Conservation (phyloP, 2,113 vertebrate genomes). For the Centropristis striata region DNA sequence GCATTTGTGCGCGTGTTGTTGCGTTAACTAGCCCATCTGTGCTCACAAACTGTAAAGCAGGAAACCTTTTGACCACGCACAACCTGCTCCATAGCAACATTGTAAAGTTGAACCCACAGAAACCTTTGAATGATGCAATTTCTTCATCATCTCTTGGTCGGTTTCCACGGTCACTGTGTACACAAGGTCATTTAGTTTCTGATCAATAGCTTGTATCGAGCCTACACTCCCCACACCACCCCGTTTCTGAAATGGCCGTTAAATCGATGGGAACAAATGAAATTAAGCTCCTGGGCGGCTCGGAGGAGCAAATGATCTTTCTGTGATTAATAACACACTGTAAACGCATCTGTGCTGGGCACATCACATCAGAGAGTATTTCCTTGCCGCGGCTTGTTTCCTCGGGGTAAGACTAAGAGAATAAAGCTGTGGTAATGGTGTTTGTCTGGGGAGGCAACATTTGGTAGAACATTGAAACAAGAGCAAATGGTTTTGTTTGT, state of each 20-base stretch:
- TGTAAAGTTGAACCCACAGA: slow-evolving; percentile 6
- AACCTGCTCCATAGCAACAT: background rate
- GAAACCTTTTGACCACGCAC: slow-evolving; percentile 14
- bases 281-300: slow-evolving; percentile 82
- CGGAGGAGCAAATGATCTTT: slow-evolving; percentile 78
- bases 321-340: slow-evolving; percentile 83
- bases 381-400: slow-evolving; percentile 61
- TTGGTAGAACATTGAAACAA: slow-evolving; percentile 52
- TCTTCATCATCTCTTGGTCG: slow-evolving; percentile 23
- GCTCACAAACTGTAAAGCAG: slow-evolving; percentile 5
- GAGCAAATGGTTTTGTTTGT: slow-evolving; percentile 74
- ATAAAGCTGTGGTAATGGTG: slow-evolving; percentile 67
- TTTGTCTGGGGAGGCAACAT: slow-evolving; percentile 59
- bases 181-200: slow-evolving; percentile 81
- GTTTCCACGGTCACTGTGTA: slow-evolving; percentile 67
- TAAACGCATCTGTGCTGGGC: slow-evolving; percentile 68
- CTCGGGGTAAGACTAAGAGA: slow-evolving; percentile 62
- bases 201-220: slow-evolving; percentile 83
- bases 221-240: slow-evolving; percentile 51
- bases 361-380: slow-evolving; percentile 71
- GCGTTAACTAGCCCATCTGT: slow-evolving; percentile 11
- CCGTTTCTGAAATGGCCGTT: slow-evolving; percentile 79
- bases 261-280: slow-evolving; percentile 84
- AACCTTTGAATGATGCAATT: slow-evolving; percentile 60
- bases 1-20: slow-evolving; percentile 28